Base-by-base conservation (phyloP, 2,797 vertebrate species). In the Gephyroberyx darwinii region DNA sequence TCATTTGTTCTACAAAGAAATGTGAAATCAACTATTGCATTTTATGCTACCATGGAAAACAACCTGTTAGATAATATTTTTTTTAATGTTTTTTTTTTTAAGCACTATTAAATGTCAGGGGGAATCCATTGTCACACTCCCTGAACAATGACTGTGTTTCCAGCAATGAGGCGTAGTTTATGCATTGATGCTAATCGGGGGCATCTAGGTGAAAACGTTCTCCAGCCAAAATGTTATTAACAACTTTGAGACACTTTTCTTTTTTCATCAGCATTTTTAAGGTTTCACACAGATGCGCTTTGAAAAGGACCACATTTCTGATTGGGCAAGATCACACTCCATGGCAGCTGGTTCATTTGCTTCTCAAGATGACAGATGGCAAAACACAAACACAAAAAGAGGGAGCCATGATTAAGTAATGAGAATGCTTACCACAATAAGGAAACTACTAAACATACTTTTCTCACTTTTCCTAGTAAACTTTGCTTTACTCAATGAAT, bases 341-440 rank as follows among this genome's bases (percentile, higher is more conserved):
- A 71, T 92, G 92, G 92, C 93, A 94, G 93, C 93, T 94, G 93
- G 90, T 92, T 92, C 90, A 92, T 93, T 94, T 91, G 92, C 92
- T 92, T 88, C 90, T 93, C 92, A 92, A 92, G 89, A 93, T 94
- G 93, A 93, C 93, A 94, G 93, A 94, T 94, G 93, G 93, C 91
- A 93, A 93, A 93, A 93, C 90, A 93, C 92, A 93, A 93, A 94
- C 91, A 93, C 90, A 92, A 90, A 94, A 92, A 93, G 89, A 88
- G 86, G 85, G 84, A 88, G 89, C 89, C 91, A 88, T 91, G 91
- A 92, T 93, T 89, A 92, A 92, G 91, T 91, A 90, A 92, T 92
- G 92, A 91, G 90, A 89, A 87, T 77, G 88, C 84, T 89, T 91
- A 87, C 88, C 89, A 87, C 89, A 88, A 91, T 89, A 85, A 84